These are phyloP conservation scores for Melanotaenia nigrans DNA, from an alignment of 2,797 vertebrate genomes.

Conservation along the genomic window DNA sequence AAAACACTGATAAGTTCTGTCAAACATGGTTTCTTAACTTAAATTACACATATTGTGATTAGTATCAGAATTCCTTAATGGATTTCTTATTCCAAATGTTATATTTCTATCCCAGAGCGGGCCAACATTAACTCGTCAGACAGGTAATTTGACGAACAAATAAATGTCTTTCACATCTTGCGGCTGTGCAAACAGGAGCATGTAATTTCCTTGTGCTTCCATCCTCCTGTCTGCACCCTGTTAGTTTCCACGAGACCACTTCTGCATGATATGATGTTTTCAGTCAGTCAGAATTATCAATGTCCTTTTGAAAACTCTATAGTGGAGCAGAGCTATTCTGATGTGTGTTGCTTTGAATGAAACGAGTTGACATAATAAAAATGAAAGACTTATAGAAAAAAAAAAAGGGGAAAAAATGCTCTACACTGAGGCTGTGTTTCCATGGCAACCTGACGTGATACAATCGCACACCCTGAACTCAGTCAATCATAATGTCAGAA, in stretches of 20 bases:
- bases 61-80: not conserved
- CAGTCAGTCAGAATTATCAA: conserved; percentile 37
- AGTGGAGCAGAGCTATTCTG: conserved; percentile 26
- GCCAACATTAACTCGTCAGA: not conserved
- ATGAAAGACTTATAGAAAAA: conserved; percentile 7
- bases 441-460: conserved; percentile 40
- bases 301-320: conserved; percentile 18
- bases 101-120: conserved; percentile 2
- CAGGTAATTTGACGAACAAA: conserved; percentile 25
- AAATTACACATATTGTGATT: not conserved
- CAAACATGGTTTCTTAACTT: not conserved
- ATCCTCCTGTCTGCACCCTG: conserved; percentile 29
- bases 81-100: not conserved
- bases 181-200: not conserved
- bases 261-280: conserved; percentile 38
- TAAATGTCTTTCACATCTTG: conserved; percentile 2
- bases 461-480: conserved; percentile 24
- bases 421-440: conserved; percentile 42
- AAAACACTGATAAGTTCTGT: conserved; percentile 17
- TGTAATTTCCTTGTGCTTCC: conserved; percentile 28
- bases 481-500: conserved; percentile 34
- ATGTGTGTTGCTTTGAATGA: conserved; percentile 15
- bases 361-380: conserved; percentile 14
- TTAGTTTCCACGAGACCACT: conserved; percentile 19
- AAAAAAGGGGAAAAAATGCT: not conserved